These are phyloP conservation scores for Takifugu ocellatus DNA, from an alignment of 2,797 vertebrate genomes.

Conservation along the genomic window DNA sequence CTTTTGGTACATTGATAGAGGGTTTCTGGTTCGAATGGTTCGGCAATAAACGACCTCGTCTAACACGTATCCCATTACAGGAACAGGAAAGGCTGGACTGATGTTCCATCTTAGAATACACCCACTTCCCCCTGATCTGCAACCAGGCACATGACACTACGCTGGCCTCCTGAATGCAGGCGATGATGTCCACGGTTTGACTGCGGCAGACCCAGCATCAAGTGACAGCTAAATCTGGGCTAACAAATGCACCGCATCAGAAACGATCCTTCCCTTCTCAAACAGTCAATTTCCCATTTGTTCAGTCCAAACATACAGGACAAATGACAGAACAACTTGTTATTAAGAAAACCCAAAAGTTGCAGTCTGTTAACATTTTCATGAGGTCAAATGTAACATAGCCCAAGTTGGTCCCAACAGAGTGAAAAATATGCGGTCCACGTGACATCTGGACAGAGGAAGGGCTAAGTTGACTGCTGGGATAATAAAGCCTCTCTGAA, in stretches of 20 bases:
- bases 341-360: slow-evolving; percentile 17
- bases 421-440: slow-evolving; percentile 51
- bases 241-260: too few species aligned
- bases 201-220: slow-evolving; percentile 4
- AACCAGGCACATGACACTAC: slow-evolving; percentile 57
- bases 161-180: slow-evolving; percentile 49
- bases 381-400: too few species aligned
- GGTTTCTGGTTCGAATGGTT: slow-evolving; percentile 53
- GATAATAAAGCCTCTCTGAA: slow-evolving; percentile 49
- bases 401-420: slow-evolving; percentile 33
- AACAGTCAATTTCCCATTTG: slow-evolving; percentile 27
- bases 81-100: slow-evolving; percentile 78
- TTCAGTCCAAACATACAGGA: slow-evolving; percentile 1
- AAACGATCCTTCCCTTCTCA: background rate
- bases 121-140: slow-evolving; percentile 65
- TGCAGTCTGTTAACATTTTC: background rate
- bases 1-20: background rate
- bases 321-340: background rate
- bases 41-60: slow-evolving; percentile 38
- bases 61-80: slow-evolving; percentile 52
- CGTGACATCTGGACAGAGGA: slow-evolving; percentile 46
- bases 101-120: slow-evolving; percentile 73
- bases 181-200: slow-evolving; percentile 31
- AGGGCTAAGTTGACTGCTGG: slow-evolving; percentile 36
- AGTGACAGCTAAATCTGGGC: slow-evolving; percentile 39